Base-by-base conservation (phyloP, 2,797 vertebrate genomes). In the Tarsius wallacei region DNA sequence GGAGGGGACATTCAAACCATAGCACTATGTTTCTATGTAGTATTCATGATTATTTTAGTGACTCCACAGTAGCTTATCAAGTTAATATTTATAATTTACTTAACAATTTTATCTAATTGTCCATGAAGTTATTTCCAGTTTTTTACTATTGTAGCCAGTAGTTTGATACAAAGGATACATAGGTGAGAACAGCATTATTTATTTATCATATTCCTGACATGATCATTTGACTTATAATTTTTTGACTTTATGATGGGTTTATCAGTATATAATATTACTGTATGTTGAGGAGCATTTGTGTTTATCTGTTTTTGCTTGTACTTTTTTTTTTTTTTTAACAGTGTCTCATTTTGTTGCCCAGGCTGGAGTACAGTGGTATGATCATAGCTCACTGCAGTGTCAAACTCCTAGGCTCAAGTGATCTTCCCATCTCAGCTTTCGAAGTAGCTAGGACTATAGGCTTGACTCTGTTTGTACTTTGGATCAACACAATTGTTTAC, bases 21-120 rank as follows among this genome's bases (percentile, higher is more conserved):
- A 78, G 51, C 19, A 33, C 11, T 55, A n/a, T 42, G 10, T 64
- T 91, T 78, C 33, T 71, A 4, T 21, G 36, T 36, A 57, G 24
- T 71, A n/a, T 24, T 76, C 47, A 55, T 53, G 88, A 74, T 80
- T 84, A 74, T 88, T 71, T 73, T 90, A 86, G 80, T 90, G 24
- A 49, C 9, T 26, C 76, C 24, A 21, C 59, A 73, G 51, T 68
- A 92, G 14, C 14, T 26, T 82, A 82, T 26, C 88, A 53, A 96
- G 10, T 53, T 94, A 53, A 47, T 68, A 51, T 51, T 73, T 89
- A 9, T 63, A 95, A 61, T 82, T 90, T 92, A 63, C 36, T 71
- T 59, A 68, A 68, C 2, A 61, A 7, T 74, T 85, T 86, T 81
- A 26, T 95, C 33, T 95, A 22, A 47, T 71, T 78, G 22, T 71